Conservation (phyloP, 2,888 invertebrate species). For the Strigamia transsilvanica region DNA sequence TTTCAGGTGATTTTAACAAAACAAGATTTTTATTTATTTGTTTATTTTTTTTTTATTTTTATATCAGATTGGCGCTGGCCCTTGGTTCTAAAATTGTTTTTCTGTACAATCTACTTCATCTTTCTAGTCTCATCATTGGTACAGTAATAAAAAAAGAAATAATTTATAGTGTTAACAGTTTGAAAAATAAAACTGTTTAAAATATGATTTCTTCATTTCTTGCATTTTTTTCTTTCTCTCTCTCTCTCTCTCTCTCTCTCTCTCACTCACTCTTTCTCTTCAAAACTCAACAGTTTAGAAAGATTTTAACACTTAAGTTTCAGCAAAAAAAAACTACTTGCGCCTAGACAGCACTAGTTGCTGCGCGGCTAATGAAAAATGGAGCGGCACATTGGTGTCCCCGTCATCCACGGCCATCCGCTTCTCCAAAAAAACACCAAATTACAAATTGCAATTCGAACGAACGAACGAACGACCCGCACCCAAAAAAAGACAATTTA, state of each 20-base stretch:
- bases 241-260: neutral
- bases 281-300: constrained; percentile 52
- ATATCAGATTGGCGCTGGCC: constrained; percentile 50
- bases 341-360: constrained; percentile 32
- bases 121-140: constrained; percentile 42
- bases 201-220: constrained; percentile 52
- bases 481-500: constrained; percentile 23
- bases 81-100: constrained; percentile 50
- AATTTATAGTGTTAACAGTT: constrained; percentile 54
- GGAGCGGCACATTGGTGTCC: constrained; percentile 27
- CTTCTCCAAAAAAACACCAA: neutral
- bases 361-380: constrained; percentile 37
- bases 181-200: constrained; percentile 54
- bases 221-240: constrained; percentile 4
- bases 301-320: constrained; percentile 37
- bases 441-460: neutral
- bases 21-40: constrained; percentile 39
- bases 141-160: constrained; percentile 53
- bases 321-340: constrained; percentile 26
- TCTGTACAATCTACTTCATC: constrained; percentile 51
- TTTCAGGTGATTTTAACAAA: constrained; percentile 50
- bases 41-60: neutral
- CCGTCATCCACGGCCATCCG: neutral
- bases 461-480: neutral
- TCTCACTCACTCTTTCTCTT: neutral